Evolutionary conservation across 2,797 vertebrate species (phyloP).

Genomic region (Percopsis omiscomaycus): DNA sequence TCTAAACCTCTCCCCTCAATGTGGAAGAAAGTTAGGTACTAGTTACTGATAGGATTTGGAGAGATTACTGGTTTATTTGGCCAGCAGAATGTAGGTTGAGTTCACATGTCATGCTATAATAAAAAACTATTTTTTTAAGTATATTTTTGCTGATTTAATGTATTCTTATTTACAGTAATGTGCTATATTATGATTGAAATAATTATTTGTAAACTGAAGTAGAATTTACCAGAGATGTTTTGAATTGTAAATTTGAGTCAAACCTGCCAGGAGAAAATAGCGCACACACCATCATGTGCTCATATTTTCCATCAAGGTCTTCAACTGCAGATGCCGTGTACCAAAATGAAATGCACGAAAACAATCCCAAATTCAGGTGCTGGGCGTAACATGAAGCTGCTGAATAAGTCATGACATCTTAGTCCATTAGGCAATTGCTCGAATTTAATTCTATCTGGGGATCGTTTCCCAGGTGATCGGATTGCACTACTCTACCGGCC

Average conservation of each 20-base stretch:
- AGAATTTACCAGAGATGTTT: slow-evolving; percentile 21
- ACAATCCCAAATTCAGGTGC: slow-evolving; percentile 51
- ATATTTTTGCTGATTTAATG: neutral
- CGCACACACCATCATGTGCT: slow-evolving; percentile 26
- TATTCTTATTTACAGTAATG: neutral
- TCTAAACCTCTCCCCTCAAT: neutral
- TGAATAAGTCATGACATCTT: slow-evolving; percentile 64
- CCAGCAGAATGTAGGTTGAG: slow-evolving; percentile 28
- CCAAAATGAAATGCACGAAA: slow-evolving; percentile 39
- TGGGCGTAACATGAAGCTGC: slow-evolving; percentile 35
- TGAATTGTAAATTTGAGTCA: too few relatives aligned
- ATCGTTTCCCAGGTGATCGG: slow-evolving; percentile 55
- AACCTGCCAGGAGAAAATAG: slow-evolving; percentile 13
- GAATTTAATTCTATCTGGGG: slow-evolving; percentile 52
- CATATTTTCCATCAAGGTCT: slow-evolving; percentile 43
- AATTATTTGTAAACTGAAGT: slow-evolving; percentile 1
- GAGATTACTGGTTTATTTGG: slow-evolving; percentile 24
- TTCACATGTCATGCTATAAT: neutral
- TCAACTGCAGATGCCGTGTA: slow-evolving; percentile 37
- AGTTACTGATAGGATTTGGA: slow-evolving; percentile 25
- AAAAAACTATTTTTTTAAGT: neutral
- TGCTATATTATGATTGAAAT: too few relatives aligned
- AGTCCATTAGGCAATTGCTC: slow-evolving; percentile 64
- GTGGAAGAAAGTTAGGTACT: slow-evolving; percentile 41
- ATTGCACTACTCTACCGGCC: slow-evolving; percentile 14